Percentiles rank a stretch among this genome's conserved stretches.
These are phyloP conservation scores for Stratiomys singularior DNA, from an alignment of 2,888 invertebrate genomes.

Conservation along the genomic window DNA sequence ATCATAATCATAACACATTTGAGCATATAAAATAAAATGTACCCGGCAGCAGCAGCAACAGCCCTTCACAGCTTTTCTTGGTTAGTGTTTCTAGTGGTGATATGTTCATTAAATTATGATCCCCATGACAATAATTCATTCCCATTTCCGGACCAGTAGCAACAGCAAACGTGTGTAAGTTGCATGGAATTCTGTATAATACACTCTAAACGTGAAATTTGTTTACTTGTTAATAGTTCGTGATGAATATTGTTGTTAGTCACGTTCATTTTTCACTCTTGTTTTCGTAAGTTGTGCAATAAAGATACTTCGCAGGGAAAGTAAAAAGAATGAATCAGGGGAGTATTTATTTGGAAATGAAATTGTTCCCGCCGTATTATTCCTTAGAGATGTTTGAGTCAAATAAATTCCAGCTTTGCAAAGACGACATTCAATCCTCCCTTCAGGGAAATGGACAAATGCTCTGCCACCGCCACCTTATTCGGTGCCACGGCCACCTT, in stretches of 20 bases:
- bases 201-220: slow-evolving; percentile 36
- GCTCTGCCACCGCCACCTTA: too few relatives aligned
- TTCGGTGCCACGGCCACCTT: too few relatives aligned
- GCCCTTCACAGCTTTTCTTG: not conserved
- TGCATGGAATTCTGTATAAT: not conserved
- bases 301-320: too few relatives aligned
- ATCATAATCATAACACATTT: not conserved
- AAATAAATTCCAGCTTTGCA: too few relatives aligned
- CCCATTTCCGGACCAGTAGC: not conserved
- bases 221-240: slow-evolving; percentile 39
- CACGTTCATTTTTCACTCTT: slow-evolving; percentile 38
- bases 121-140: slow-evolving; percentile 24
- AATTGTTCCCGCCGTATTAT: too few relatives aligned
- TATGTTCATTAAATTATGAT: slow-evolving; percentile 31
- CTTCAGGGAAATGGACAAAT: too few relatives aligned
- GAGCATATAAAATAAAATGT: not conserved
- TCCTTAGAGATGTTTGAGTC: too few relatives aligned
- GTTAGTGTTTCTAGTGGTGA: not conserved
- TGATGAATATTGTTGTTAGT: slow-evolving; percentile 40
- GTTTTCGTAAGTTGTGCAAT: not conserved
- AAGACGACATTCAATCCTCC: too few relatives aligned
- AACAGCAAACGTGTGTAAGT: not conserved
- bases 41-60: not conserved
- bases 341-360: too few relatives aligned
- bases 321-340: too few relatives aligned